phyloP scores from a whole-genome alignment of 2,797 vertebrate species.

The Ctenosaura bakeri region DNA sequence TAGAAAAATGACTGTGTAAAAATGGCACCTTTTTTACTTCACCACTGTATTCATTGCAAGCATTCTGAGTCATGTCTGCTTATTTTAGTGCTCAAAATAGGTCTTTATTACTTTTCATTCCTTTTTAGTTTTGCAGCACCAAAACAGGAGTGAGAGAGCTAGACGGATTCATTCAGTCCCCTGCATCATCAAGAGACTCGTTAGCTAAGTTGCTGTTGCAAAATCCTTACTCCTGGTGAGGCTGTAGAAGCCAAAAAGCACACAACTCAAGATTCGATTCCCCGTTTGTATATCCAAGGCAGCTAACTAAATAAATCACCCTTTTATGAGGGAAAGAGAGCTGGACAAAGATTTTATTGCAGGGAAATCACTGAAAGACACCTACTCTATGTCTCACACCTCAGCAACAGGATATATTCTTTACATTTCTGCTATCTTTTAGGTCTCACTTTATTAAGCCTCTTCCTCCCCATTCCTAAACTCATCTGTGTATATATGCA shows the following conservation, averaged over 20 bases:
- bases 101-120: conserved; percentile 73
- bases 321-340: conserved; percentile 23
- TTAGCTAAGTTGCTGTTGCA: background rate
- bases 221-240: conserved; percentile 10
- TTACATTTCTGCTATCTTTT: conserved; percentile 26
- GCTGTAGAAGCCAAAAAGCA: conserved; percentile 18
- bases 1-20: conserved; percentile 76
- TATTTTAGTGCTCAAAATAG: conserved; percentile 76
- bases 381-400: conserved; percentile 28
- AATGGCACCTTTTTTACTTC: conserved; percentile 77
- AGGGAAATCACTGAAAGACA: conserved; percentile 53
- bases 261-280: conserved; percentile 33
- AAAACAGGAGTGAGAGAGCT: conserved; percentile 52
- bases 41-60: conserved; percentile 73
- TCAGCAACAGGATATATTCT: conserved; percentile 5
- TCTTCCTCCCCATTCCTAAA: background rate
- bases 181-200: background rate
- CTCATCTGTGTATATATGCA: background rate
- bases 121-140: conserved; percentile 56
- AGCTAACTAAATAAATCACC: conserved; percentile 42
- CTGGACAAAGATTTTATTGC: conserved; percentile 33
- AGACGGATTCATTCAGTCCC: conserved; percentile 36
- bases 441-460: background rate
- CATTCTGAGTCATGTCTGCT: conserved; percentile 80
- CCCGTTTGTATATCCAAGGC: conserved; percentile 17